Evolutionary conservation across 1,140 invertebrate genomes (phyloP), one percentile per base, ranked within the genome.

Genomic region (Heliconius hewitsoni): DNA sequence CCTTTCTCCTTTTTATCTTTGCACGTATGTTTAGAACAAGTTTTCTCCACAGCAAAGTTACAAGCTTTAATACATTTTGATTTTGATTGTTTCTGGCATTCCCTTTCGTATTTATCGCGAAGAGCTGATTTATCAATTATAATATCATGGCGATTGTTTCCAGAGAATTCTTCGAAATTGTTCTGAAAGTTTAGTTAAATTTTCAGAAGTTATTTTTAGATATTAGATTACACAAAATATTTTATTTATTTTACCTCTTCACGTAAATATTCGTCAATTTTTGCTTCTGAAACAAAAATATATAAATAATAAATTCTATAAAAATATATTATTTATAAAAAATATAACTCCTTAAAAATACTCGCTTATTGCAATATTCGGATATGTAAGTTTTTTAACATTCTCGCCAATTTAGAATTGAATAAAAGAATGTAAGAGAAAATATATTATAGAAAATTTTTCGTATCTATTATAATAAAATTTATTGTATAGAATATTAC

Each of bases 81-180:
- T 23, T 52, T 81, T 39, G 76, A 80, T 30, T 77, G 42, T 13
- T 80, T 78, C 71, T 79, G 77, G 55, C 83, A 84, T 34, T 80
- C 70, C 27, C 66, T 80, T 46, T 84, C 83, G 27, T 80, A 84
- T 74, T 77, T 80, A 70, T 84, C 81, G 16, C 83, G 76, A 18
- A 79, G 71, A 18, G 27, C 8, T n/a, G 19, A 34, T 19, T 66
- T 66, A 27, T n/a, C 60, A 30, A 66, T 27, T 66, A 27, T 16
- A 23, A 66, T 66, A 11, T 66, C 23, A 66, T 66, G 23, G 13
- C 11, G 11, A 66, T 30, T 27, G 27, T 66, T 66, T 66, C 23
- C 19, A 46, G 50, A 37, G 19, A 74, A 76, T 34, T 76, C 19
- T 52, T 80, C 66, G 60, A 27, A 39, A 66, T 55, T 55, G 50